phyloP scores from a whole-genome alignment of 2,888 invertebrate species.

The Anarsia innoxiella region DNA sequence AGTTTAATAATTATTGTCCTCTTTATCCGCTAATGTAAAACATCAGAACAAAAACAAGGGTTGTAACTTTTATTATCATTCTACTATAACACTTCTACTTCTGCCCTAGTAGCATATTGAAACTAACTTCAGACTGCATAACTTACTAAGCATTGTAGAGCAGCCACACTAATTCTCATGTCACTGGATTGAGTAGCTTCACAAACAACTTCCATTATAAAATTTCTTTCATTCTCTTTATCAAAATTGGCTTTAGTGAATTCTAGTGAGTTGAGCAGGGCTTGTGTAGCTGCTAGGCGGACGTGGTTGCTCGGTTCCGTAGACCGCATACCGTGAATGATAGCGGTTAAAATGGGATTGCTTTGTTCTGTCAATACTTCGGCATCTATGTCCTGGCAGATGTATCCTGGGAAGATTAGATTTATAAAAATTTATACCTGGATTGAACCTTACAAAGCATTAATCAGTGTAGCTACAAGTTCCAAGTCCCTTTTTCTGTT shows the following conservation, averaged over 20 bases:
- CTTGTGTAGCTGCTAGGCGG: slow-evolving; percentile 96
- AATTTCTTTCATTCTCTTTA: slow-evolving; percentile 96
- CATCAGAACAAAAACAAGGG: no score
- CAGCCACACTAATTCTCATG: slow-evolving; percentile 95
- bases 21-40: no score
- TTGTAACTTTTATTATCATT: no score
- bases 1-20: no score
- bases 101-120: no score
- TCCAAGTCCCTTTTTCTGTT: no score
- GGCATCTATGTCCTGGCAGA: slow-evolving; percentile 98
- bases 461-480: no score
- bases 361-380: slow-evolving; percentile 94
- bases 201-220: slow-evolving; percentile 99
- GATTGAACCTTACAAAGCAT: no score
- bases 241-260: slow-evolving; percentile 99
- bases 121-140: no score
- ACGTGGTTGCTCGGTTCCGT: slow-evolving; percentile 96
- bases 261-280: slow-evolving; percentile 96
- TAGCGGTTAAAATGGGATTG: slow-evolving; percentile 98
- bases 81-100: no score
- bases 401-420: slow-evolving; percentile 76
- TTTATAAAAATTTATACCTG: not conserved
- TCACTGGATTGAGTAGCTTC: slow-evolving; percentile 97
- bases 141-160: slow-evolving; percentile 95
- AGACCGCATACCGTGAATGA: slow-evolving; percentile 98